Conservation (phyloP, 2,888 invertebrate species). For the Sinopyrophorus schimmeli region DNA sequence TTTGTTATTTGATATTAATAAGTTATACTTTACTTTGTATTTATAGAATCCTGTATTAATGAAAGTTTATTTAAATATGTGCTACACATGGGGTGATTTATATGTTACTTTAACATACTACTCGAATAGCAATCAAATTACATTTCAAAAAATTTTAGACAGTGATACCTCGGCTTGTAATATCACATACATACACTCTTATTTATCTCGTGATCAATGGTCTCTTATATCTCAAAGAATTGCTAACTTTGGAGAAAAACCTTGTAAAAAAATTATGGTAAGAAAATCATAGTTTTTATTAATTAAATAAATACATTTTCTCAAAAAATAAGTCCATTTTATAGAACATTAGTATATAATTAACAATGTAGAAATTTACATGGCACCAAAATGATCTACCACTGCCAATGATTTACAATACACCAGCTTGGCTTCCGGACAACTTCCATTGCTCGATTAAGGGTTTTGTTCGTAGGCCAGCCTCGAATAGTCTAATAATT, state of each 20-base stretch:
- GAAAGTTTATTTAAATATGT: constrained; percentile 48
- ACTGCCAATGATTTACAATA: too few species aligned
- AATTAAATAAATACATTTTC: not conserved
- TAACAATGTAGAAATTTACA: too few species aligned
- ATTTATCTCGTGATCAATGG: constrained; percentile 50
- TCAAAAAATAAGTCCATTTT: too few species aligned
- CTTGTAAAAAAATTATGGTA: constrained; percentile 47
- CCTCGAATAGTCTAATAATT: too few species aligned
- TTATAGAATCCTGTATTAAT: constrained; percentile 49
- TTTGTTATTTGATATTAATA: not conserved
- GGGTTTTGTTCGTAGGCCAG: too few species aligned
- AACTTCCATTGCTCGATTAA: too few species aligned
- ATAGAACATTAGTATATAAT: too few species aligned
- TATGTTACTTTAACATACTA: constrained; percentile 47
- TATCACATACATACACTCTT: constrained; percentile 50
- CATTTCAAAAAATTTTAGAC: constrained; percentile 37
- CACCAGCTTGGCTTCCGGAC: too few species aligned
- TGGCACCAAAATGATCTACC: too few species aligned
- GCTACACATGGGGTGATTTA: constrained; percentile 51
- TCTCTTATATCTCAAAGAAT: constrained; percentile 51
- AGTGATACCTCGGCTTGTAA: constrained; percentile 44
- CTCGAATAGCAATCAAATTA: constrained; percentile 39
- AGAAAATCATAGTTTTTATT: too few species aligned
- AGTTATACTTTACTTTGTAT: not conserved
- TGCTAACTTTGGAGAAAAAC: constrained; percentile 52